Percentiles rank a stretch among this genome's conserved stretches.
Evolutionary conservation across 2,888 invertebrate genomes (phyloP).

Genomic region (Chydorus sphaericus): DNA sequence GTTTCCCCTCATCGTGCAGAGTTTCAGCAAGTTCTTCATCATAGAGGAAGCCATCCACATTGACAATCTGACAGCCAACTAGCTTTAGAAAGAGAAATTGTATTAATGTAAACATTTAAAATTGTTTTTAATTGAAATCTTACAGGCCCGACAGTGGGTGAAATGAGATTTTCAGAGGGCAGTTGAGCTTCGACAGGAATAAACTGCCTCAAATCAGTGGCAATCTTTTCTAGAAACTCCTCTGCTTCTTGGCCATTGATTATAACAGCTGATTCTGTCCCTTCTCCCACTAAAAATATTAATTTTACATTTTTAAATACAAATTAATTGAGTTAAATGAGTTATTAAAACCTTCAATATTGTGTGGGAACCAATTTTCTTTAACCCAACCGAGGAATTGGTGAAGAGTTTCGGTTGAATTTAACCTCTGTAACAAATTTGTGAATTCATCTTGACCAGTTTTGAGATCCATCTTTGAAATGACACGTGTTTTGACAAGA

Average conservation of each 20-base stretch:
- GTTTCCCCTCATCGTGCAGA: constrained; percentile 35
- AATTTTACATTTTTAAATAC: too few species aligned
- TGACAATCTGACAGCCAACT: constrained; percentile 42
- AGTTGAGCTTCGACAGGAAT: constrained; percentile 22
- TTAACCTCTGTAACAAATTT: too few species aligned
- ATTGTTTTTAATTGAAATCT: background rate
- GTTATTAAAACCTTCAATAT: too few species aligned
- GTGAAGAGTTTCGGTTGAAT: constrained; percentile 17
- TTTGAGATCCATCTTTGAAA: too few species aligned
- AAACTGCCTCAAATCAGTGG: constrained; percentile 22
- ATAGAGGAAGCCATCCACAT: constrained; percentile 55
- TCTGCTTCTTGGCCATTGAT: constrained; percentile 5
- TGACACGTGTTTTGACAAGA: too few species aligned
- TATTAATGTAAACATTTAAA: background rate
- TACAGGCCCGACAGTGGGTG: constrained; percentile 20
- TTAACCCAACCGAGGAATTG: constrained; percentile 21
- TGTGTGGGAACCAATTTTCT: constrained; percentile 19
- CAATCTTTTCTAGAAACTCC: constrained; percentile 20
- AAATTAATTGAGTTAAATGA: too few species aligned
- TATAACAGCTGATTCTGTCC: background rate
- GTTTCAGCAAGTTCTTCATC: constrained; percentile 44
- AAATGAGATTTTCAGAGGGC: constrained; percentile 23
- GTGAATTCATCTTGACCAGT: too few species aligned
- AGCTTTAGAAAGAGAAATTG: constrained; percentile 26
- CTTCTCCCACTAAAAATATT: too few species aligned